A percentile compares a stretch with the other conserved stretches of the same genome.
Conservation (phyloP, 2,113 vertebrate genomes). For the Malurus melanocephalus region DNA sequence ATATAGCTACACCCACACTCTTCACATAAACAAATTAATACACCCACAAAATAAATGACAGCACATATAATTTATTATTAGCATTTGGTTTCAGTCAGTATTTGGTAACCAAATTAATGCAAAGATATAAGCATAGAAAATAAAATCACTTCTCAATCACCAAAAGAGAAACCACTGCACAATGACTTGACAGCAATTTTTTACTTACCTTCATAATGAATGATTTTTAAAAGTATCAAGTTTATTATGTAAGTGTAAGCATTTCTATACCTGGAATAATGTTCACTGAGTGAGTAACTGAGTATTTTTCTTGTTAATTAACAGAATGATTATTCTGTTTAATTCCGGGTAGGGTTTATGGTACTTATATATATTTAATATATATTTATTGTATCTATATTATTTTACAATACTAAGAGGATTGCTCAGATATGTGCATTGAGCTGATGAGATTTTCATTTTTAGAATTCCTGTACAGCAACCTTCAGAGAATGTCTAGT, state of each 20-base stretch:
- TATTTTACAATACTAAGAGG: background rate
- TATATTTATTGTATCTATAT: no score
- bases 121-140: background rate
- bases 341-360: background rate
- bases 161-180: background rate
- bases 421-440: background rate
- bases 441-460: background rate
- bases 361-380: background rate
- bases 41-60: background rate
- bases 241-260: background rate
- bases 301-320: background rate
- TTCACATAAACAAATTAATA: background rate
- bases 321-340: background rate
- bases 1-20: background rate
- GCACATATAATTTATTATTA: background rate
- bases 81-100: background rate
- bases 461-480: background rate
- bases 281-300: background rate
- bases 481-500: background rate
- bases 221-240: background rate
- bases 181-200: background rate
- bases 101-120: background rate
- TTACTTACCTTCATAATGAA: background rate
- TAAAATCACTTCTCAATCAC: background rate
- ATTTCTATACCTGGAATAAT: background rate